Conservation (phyloP, 2,888 invertebrate species). For the Tigriopus californicus region DNA sequence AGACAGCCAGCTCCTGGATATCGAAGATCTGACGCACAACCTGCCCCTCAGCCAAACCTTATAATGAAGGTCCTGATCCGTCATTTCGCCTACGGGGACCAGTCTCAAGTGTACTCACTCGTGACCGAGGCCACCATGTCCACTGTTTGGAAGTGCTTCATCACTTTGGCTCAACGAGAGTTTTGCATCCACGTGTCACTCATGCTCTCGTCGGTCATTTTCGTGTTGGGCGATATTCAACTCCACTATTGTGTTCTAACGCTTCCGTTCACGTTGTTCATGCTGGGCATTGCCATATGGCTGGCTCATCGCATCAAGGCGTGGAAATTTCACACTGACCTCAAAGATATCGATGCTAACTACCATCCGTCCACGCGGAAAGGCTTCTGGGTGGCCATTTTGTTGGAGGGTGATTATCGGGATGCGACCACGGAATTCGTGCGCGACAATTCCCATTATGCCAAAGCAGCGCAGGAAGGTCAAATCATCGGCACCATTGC, state of each 20-base stretch:
- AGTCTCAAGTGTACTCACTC: neutral
- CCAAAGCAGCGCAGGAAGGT: neutral
- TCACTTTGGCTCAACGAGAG: neutral
- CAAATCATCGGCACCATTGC: slow-evolving; percentile 5
- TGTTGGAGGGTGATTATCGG: neutral
- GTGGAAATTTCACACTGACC: neutral
- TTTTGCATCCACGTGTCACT: neutral
- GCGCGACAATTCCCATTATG: neutral
- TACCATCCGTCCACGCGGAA: neutral
- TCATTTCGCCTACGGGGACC: neutral
- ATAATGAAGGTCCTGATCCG: slow-evolving; percentile 2
- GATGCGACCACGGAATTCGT: neutral
- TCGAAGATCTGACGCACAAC: neutral
- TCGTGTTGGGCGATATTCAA: neutral
- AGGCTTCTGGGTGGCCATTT: slow-evolving; percentile 2
- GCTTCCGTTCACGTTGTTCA: neutral
- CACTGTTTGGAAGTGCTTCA: neutral
- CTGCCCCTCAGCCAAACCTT: neutral
- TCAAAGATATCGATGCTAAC: neutral
- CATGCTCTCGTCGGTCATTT: neutral
- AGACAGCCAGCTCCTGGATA: slow-evolving; percentile 3
- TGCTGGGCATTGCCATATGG: neutral
- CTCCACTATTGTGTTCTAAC: neutral
- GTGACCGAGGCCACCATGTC: neutral
- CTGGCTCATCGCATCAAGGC: neutral